phyloP scores from a whole-genome alignment of 1,140 invertebrate genomes.

The Lordiphosa mommai region DNA sequence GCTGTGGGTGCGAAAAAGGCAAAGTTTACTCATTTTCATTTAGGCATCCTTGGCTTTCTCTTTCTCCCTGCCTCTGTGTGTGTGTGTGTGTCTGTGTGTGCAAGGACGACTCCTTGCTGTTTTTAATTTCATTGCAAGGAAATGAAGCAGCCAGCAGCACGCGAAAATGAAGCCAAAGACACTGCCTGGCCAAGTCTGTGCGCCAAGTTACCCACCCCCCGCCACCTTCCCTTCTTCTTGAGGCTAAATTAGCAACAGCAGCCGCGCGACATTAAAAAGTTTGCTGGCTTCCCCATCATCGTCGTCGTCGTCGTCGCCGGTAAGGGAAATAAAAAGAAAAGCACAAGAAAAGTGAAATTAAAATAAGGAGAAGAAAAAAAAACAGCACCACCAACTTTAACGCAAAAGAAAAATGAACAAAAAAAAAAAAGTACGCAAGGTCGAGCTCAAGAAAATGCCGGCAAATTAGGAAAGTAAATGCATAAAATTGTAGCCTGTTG shows the following conservation, averaged over 20 bases:
- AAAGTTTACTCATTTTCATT: conserved; percentile 73
- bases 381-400: conserved; percentile 32
- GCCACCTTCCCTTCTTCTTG: neutral
- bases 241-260: conserved; percentile 69
- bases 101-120: conserved; percentile 68
- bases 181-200: conserved; percentile 61
- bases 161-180: conserved; percentile 73
- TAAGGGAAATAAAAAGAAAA: conserved; percentile 46
- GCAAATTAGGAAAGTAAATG: conserved; percentile 39
- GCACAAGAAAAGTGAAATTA: conserved; percentile 75
- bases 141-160: conserved; percentile 34
- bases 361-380: conserved; percentile 45
- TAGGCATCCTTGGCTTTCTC: conserved; percentile 15
- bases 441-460: conserved; percentile 17
- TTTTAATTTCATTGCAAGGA: conserved; percentile 78
- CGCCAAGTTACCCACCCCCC: conserved; percentile 40
- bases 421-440: conserved; percentile 9
- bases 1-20: conserved; percentile 60
- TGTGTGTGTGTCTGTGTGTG: conserved; percentile 45
- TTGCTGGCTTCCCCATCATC: conserved; percentile 34
- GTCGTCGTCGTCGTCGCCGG: conserved; percentile 14
- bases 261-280: conserved; percentile 75
- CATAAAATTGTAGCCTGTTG: conserved; percentile 9
- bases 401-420: conserved; percentile 23
- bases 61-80: neutral